A percentile compares a stretch with the other conserved stretches of the same genome.
Conservation (phyloP, 2,888 invertebrate genomes). For the Calliopum simillimum region DNA sequence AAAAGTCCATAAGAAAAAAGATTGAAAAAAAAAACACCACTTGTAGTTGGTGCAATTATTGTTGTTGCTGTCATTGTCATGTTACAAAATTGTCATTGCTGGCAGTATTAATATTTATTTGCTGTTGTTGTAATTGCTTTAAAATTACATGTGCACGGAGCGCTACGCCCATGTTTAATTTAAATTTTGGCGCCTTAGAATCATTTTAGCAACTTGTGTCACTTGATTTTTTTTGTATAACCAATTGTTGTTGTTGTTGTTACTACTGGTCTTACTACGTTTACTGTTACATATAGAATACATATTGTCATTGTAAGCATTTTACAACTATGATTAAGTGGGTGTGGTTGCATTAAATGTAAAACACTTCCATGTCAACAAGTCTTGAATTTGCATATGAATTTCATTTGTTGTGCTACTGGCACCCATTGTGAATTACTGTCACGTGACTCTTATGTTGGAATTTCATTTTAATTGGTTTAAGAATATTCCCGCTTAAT, state of each 20-base stretch:
- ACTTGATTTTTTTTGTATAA: background rate
- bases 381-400: slow-evolving; percentile 18
- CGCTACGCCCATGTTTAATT: slow-evolving; percentile 12
- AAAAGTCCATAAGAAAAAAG: no score
- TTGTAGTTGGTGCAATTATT: background rate
- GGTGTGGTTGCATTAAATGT: slow-evolving; percentile 13
- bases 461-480: no score
- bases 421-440: no score
- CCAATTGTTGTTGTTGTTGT: slow-evolving; percentile 19
- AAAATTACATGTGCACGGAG: background rate
- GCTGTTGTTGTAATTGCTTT: slow-evolving; percentile 8
- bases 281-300: slow-evolving; percentile 49
- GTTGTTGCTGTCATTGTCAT: background rate
- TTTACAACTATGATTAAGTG: slow-evolving; percentile 57
- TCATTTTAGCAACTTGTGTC: slow-evolving; percentile 11
- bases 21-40: no score
- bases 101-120: background rate
- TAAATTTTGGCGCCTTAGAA: slow-evolving; percentile 25
- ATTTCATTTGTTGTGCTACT: background rate
- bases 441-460: no score
- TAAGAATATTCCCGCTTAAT: no score
- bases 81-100: background rate
- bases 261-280: slow-evolving; percentile 42
- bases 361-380: slow-evolving; percentile 19
- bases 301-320: slow-evolving; percentile 45